These are phyloP conservation scores for Echinops telfairi DNA, from an alignment of 2,113 vertebrate genomes.

Conservation along the genomic window DNA sequence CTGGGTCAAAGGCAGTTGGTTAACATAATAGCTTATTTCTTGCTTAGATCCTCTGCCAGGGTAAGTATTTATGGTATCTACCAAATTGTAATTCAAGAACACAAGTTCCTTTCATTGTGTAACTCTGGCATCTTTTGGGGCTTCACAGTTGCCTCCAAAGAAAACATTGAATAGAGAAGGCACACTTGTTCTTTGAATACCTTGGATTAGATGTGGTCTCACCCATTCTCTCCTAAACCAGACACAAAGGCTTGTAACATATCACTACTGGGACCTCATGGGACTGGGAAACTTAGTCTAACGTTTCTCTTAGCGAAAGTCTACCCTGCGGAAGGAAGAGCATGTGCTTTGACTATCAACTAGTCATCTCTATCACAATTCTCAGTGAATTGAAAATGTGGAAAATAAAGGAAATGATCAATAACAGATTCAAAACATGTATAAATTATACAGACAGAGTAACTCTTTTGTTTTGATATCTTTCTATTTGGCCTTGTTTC, in stretches of 20 bases:
- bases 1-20: background rate
- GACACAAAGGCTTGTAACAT: background rate
- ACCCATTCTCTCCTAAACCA: background rate
- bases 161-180: background rate
- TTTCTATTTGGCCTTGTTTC: background rate
- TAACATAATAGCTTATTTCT: background rate
- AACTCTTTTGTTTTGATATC: background rate
- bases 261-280: background rate
- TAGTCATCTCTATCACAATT: background rate
- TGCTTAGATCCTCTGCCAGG: background rate
- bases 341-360: background rate
- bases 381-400: background rate
- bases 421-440: background rate
- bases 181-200: background rate
- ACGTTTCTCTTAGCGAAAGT: background rate
- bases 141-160: background rate
- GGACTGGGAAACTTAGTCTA: background rate
- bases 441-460: background rate
- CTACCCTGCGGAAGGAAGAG: background rate
- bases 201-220: background rate
- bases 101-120: background rate
- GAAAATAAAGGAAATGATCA: background rate
- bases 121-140: background rate
- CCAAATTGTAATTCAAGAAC: background rate
- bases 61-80: background rate